These are phyloP conservation scores for Loxodonta africana DNA, from an alignment of 2,113 vertebrate genomes.

Conservation along the genomic window DNA sequence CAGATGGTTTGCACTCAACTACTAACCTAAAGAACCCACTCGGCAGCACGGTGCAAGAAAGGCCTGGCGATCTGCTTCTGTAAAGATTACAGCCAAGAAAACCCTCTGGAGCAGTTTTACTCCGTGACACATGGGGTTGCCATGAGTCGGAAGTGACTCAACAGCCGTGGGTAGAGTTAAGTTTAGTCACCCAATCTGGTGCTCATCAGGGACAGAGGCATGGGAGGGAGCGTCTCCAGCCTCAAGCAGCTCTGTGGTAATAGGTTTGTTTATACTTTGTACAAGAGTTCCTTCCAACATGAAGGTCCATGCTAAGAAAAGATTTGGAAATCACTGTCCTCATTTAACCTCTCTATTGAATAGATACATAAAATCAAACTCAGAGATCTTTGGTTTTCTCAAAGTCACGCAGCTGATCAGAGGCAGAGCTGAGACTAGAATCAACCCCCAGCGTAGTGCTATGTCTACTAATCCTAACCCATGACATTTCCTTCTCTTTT, in stretches of 20 bases:
- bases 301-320: neutral
- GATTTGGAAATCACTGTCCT: neutral
- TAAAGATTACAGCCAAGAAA: neutral
- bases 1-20: neutral
- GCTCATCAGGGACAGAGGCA: neutral
- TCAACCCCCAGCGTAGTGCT: neutral
- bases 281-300: neutral
- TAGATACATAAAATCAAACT: neutral
- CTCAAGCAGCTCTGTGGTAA: neutral
- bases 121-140: neutral
- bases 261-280: neutral
- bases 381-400: neutral
- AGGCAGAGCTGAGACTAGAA: neutral
- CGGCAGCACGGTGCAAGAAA: neutral
- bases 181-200: neutral
- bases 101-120: neutral
- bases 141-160: neutral
- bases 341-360: neutral
- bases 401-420: neutral
- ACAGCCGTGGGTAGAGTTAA: neutral
- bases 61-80: neutral
- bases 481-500: neutral
- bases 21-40: neutral
- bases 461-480: neutral
- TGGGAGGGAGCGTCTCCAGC: neutral